Evolutionary conservation across 2,888 invertebrate species (phyloP), one percentile per base, ranked within the genome.

Genomic region (Ormyrus thymus): DNA sequence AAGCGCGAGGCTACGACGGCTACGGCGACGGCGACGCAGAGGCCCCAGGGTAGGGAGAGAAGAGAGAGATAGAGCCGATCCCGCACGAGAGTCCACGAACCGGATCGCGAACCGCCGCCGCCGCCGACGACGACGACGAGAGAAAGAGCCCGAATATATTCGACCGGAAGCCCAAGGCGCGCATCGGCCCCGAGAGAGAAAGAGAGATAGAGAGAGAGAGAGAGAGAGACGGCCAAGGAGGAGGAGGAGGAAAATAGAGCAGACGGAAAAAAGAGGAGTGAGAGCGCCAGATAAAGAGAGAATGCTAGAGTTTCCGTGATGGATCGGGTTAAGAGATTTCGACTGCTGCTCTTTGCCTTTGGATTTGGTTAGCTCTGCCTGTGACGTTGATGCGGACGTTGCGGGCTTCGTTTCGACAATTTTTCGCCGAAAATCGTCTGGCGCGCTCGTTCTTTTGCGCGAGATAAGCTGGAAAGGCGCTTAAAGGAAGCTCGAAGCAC

Each of bases 51-150:
- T 43, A 29, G 13, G 56, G 45, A 55, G 68, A n/a, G 55, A 11
- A n/a, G 50, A 48, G 50, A 48, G 7, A 61, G 68, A 61, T 59
- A 78, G 70, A 70, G 82, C 83, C 86, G 86, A 86, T 83, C 81
- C 76, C 79, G 72, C 79, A 80, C 87, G 87, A 85, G 66, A 68
- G 61, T 68, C 71, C 82, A 84, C 87, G 87, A 86, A 83, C 72
- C 78, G 82, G 80, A 83, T 83, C 81, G 79, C 85, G 85, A 50
- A 15, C 29, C 29, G 29, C 46, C 9, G 15, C 43, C 7, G 9
- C 59, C 29, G 56, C 59, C 10, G 65, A 46, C 2, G 15, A n/a
- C 15, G 59, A 1, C 45, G 4, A 15, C n/a, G 9, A 50, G 64
- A 13, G 3, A 81, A 84, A 83, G 76, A 81, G 83, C 82, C 85